Evolutionary conservation across 2,888 invertebrate genomes (phyloP).

Genomic region (Diarsia mendica): DNA sequence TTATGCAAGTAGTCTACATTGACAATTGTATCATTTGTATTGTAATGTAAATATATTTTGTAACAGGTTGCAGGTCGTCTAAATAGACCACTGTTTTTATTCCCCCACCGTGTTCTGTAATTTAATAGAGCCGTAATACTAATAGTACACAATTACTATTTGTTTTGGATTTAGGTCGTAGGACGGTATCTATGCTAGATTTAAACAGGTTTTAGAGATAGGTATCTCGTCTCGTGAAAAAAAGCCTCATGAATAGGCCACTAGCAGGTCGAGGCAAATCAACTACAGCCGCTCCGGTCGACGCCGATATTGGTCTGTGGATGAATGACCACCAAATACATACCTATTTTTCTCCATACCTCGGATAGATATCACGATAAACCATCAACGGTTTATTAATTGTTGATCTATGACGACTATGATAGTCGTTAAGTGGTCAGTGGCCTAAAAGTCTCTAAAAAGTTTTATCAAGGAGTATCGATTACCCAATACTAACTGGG

Average conservation of each 20-base stretch:
- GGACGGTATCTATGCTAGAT: neutral
- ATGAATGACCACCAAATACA: neutral
- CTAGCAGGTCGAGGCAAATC: neutral
- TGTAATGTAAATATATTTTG: constrained; percentile 24
- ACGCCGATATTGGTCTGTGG: neutral
- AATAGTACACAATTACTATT: constrained; percentile 18
- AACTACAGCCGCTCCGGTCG: neutral
- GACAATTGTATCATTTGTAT: constrained; percentile 13
- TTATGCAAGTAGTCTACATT: constrained; percentile 23
- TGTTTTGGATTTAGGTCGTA: constrained; percentile 24
- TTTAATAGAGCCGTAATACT: constrained; percentile 3
- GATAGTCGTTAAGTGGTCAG: neutral
- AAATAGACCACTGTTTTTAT: constrained; percentile 36
- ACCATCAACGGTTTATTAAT: no score
- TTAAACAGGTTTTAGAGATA: neutral
- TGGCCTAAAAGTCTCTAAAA: neutral
- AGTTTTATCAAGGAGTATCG: neutral
- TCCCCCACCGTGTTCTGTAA: constrained; percentile 34
- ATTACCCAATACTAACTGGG: neutral
- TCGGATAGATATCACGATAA: neutral
- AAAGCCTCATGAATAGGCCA: neutral
- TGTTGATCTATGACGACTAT: neutral
- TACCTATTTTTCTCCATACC: neutral
- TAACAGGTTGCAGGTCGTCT: constrained; percentile 28
- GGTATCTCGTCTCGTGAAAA: neutral